Evolutionary conservation across 2,888 invertebrate genomes (phyloP).

Genomic region (Cerceris ruficornis): DNA sequence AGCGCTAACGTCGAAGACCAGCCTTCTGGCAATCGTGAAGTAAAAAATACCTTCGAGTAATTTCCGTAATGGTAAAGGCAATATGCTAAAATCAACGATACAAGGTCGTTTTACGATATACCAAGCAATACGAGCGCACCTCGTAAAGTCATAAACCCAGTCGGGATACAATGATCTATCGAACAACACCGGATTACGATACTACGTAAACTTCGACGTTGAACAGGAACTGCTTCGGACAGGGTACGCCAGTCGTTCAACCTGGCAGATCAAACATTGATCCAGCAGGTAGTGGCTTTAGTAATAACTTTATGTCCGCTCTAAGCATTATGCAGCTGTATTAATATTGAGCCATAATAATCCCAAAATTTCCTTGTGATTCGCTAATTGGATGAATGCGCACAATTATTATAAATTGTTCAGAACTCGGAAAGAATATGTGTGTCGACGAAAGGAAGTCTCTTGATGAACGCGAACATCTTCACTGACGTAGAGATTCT

Average conservation of each 20-base stretch:
- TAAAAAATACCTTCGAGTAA: too few relatives aligned
- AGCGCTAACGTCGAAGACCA: neutral
- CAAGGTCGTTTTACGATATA: neutral
- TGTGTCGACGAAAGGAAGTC: too few relatives aligned
- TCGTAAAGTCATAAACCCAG: conserved; percentile 47
- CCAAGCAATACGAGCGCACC: neutral
- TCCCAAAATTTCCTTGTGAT: too few relatives aligned
- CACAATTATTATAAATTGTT: too few relatives aligned
- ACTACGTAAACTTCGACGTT: conserved; percentile 45
- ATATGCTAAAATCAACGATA: neutral
- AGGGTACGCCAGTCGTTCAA: conserved; percentile 17
- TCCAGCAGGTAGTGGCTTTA: conserved; percentile 22
- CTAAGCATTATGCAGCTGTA: conserved; percentile 39
- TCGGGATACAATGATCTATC: conserved; percentile 33
- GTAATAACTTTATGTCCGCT: conserved; percentile 51
- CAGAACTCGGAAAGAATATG: too few relatives aligned
- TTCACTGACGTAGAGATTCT: too few relatives aligned
- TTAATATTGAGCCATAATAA: neutral
- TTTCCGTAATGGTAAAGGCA: neutral
- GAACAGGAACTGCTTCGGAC: conserved; percentile 19
- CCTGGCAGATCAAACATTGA: conserved; percentile 50
- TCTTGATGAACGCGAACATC: too few relatives aligned
- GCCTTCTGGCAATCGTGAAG: neutral
- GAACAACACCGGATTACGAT: conserved; percentile 45
- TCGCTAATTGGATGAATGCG: too few relatives aligned